phyloP scores from a whole-genome alignment of 2,113 vertebrate genomes.

The Planiliza haematocheilus region DNA sequence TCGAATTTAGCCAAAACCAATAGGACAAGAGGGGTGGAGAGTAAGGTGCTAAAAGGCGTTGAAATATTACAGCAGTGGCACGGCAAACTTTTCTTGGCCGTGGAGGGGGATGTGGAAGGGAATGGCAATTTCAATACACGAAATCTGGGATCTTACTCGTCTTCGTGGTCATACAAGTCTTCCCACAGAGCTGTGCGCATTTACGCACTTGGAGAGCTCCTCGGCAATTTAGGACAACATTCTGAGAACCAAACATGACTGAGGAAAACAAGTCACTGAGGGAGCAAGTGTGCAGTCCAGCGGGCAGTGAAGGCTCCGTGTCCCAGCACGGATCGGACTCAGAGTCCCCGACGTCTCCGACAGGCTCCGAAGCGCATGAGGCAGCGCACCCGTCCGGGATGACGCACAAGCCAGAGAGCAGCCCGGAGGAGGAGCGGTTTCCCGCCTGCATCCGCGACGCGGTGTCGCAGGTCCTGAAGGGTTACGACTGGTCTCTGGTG shows the following conservation, averaged over 20 bases:
- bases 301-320: slow-evolving; percentile 82
- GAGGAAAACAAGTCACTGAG: slow-evolving; percentile 79
- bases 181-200: slow-evolving; percentile 17
- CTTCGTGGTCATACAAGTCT: not conserved
- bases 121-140: slow-evolving; percentile 10
- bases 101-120: not conserved
- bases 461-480: slow-evolving; percentile 93
- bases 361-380: slow-evolving; percentile 74
- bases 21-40: slow-evolving; percentile 56
- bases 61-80: not conserved
- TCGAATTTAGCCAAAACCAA: slow-evolving; percentile 45
- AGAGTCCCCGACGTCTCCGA: slow-evolving; percentile 82
- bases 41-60: not conserved
- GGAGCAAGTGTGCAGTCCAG: slow-evolving; percentile 84
- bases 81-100: not conserved
- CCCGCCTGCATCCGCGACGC: slow-evolving; percentile 92
- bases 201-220: slow-evolving; percentile 44
- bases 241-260: slow-evolving; percentile 81
- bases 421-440: slow-evolving; percentile 86
- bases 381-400: slow-evolving; percentile 37
- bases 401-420: slow-evolving; percentile 59
- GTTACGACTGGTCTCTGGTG: slow-evolving; percentile 95
- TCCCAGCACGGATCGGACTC: slow-evolving; percentile 82
- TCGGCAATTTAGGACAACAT: not conserved
- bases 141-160: slow-evolving; percentile 11